A percentile compares a stretch with the other conserved stretches of the same genome.
Conservation (phyloP, 2,113 vertebrate genomes). For the Entosphenus tridentatus region DNA sequence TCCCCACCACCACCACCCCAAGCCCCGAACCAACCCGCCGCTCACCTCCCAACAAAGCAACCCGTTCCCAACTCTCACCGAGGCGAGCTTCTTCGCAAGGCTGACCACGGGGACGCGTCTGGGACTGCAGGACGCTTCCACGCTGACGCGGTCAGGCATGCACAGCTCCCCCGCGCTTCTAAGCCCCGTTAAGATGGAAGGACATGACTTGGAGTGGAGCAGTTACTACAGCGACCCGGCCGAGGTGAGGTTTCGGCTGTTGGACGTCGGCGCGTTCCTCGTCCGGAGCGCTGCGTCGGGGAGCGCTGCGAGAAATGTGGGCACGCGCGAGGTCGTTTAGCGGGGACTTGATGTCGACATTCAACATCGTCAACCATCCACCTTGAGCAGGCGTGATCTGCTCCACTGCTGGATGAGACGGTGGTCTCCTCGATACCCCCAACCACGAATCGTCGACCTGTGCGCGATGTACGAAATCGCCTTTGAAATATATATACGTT, state of each 20-base stretch:
- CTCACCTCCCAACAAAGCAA: too few relatives aligned
- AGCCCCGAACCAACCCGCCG: too few relatives aligned
- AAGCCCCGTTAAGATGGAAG: neutral
- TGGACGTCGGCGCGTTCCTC: neutral
- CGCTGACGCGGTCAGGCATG: neutral
- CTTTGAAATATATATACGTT: too few relatives aligned
- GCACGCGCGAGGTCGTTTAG: neutral
- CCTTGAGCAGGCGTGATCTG: neutral
- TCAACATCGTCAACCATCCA: neutral
- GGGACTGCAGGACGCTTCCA: too few relatives aligned
- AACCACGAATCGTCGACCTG: too few relatives aligned
- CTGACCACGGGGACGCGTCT: too few relatives aligned
- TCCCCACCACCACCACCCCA: too few relatives aligned
- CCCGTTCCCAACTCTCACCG: too few relatives aligned
- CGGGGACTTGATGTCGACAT: neutral
- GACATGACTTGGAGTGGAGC: constrained; percentile 1
- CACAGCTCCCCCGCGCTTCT: neutral
- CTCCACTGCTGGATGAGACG: neutral
- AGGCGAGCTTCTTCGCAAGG: too few relatives aligned
- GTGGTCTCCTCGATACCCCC: neutral
- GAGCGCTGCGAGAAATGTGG: neutral
- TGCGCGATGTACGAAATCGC: too few relatives aligned
- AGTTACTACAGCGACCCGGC: constrained; percentile 1
- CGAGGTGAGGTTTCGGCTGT: neutral
- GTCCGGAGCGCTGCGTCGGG: neutral